Conservation (phyloP, 1,140 invertebrate species). For the Cepaea nemoralis region DNA sequence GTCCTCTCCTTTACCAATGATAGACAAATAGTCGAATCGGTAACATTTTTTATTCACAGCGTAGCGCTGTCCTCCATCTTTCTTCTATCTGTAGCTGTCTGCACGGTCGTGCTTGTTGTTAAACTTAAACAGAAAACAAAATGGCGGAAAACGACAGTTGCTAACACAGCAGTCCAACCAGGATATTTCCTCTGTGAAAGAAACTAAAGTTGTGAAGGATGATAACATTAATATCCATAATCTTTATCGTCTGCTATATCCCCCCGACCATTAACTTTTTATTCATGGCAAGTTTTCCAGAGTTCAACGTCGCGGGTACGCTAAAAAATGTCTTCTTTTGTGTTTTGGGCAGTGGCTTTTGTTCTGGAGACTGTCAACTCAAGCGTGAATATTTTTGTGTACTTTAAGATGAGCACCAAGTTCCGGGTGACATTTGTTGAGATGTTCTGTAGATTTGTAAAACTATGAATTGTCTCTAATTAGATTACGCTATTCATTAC, state of each 20-base stretch:
- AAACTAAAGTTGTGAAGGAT: slow-evolving; percentile 5
- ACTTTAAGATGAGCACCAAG: neutral
- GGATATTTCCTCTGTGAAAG: neutral
- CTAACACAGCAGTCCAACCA: neutral
- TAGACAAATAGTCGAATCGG: neutral
- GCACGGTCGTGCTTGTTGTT: neutral
- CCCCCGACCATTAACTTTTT: neutral
- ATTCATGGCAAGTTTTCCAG: neutral
- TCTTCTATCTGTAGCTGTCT: neutral
- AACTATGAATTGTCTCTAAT: neutral
- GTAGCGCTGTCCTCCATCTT: neutral
- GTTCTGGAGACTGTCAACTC: slow-evolving; percentile 7
- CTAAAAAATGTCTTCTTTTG: neutral
- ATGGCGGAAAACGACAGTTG: neutral
- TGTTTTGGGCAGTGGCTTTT: neutral
- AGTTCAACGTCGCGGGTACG: neutral
- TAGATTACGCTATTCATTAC: too few relatives aligned
- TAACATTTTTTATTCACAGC: neutral
- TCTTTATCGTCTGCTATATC: slow-evolving; percentile 4
- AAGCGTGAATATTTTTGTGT: neutral
- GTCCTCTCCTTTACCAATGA: neutral
- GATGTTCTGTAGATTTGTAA: neutral
- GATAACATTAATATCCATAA: slow-evolving; percentile 5
- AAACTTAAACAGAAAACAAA: neutral
- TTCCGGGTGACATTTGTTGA: neutral